Evolutionary conservation across 2,888 invertebrate species (phyloP), one percentile per base, ranked within the genome.

Genomic region (Emesis russula): DNA sequence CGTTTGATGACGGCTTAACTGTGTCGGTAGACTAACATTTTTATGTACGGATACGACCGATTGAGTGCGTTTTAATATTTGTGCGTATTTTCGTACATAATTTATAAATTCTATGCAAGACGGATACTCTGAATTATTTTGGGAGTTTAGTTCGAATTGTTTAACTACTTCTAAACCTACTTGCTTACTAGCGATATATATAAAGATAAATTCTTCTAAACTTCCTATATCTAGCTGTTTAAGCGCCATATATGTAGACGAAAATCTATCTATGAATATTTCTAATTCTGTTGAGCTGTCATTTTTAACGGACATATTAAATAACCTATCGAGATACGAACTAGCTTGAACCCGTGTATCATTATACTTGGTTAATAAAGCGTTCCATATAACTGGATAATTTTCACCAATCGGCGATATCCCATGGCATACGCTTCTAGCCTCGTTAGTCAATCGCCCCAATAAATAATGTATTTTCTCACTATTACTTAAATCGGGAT

Each of bases 161-260:
- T 75, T 73, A 38, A 81, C 58, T 3, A 31, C 63, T 36, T 81
- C 74, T 36, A 75, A 36, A 36, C 66, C 66, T 9, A 81, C 36
- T 18, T 66, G 41, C 63, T 81, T 81, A 38, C 38, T 63, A 13
- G n/a, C 75, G 63, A 81, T 81, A 63, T 81, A 41, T 63, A 81
- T 74, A 63, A 81, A 81, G 3, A 81, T 41, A 18, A 58, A 81
- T 41, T 81, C 81, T 25, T 74, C 63, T 31, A 73, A 63, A n/a
- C 41, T 44, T 15, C 48, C 48, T 15, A 70, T 31, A 5, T 80
- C 70, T 3, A 80, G 31, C 38, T 81, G 81, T 36, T 81, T 53
- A 53, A 81, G 36, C 36, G 81, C 48, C 18, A n/a, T 11, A 15
- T 18, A 31, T 7, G 33, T 75, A 36, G 82, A 68, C 5, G 81